Conservation (phyloP, 1,140 invertebrate species). For the Limonius californicus region DNA sequence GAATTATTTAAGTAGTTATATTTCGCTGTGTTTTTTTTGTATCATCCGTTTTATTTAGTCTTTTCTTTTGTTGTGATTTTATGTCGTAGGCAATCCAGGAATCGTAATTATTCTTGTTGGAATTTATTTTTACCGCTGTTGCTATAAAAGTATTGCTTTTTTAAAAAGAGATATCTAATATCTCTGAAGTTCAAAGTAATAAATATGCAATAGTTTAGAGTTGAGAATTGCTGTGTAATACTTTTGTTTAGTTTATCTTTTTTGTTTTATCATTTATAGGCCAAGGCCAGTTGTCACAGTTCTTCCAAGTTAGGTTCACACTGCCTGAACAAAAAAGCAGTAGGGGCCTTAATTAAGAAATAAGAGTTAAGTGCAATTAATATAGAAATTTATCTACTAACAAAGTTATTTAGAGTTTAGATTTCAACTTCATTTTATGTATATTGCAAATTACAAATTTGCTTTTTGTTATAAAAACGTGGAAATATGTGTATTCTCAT, state of each 20-base stretch:
- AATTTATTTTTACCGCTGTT: background rate
- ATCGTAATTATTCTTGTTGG: background rate
- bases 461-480: slow-evolving; percentile 19
- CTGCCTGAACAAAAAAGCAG: slow-evolving; percentile 23
- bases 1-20: background rate
- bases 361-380: slow-evolving; percentile 41
- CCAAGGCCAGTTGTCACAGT: slow-evolving; percentile 42
- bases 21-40: background rate
- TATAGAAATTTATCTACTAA: slow-evolving; percentile 31
- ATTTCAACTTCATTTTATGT: slow-evolving; percentile 11
- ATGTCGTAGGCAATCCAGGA: background rate
- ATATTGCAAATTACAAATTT: slow-evolving; percentile 20
- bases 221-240: slow-evolving; percentile 38
- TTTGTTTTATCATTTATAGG: slow-evolving; percentile 38
- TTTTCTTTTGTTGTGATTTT: slow-evolving; percentile 3
- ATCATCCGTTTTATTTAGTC: background rate
- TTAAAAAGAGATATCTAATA: slow-evolving; percentile 25
- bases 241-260: slow-evolving; percentile 36
- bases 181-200: slow-evolving; percentile 11
- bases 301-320: slow-evolving; percentile 39
- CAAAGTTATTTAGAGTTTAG: slow-evolving; percentile 18
- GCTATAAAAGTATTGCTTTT: background rate
- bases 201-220: slow-evolving; percentile 23
- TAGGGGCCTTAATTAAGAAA: slow-evolving; percentile 22
- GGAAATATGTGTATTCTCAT: background rate